These are phyloP conservation scores for Parthenolecanium corni DNA, from an alignment of 2,888 invertebrate species.

Conservation along the genomic window DNA sequence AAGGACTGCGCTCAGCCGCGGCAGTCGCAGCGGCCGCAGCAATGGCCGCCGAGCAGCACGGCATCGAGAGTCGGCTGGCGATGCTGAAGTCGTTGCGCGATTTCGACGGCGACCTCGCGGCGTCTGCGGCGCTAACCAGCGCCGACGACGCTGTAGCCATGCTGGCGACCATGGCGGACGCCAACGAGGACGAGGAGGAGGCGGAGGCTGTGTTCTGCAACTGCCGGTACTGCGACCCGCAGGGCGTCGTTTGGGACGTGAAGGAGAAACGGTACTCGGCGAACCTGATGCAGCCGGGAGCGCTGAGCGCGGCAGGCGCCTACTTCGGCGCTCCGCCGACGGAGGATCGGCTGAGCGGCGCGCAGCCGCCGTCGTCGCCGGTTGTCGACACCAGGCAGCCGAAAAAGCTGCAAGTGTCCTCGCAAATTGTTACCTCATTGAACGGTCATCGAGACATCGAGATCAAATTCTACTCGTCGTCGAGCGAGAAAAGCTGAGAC, in stretches of 20 bases:
- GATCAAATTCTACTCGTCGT: constrained; percentile 60
- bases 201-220: constrained; percentile 43
- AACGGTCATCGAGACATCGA: constrained; percentile 67
- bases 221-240: constrained; percentile 64
- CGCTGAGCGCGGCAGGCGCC: not conserved
- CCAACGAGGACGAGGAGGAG: constrained; percentile 23
- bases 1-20: constrained; percentile 6
- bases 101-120: no score
- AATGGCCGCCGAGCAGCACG: not conserved
- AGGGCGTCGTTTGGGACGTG: constrained; percentile 62
- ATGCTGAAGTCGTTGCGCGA: no score
- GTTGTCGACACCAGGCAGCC: constrained; percentile 34
- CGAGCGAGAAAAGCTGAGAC: constrained; percentile 37
- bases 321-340: constrained; percentile 38
- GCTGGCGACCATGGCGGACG: not conserved
- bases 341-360: constrained; percentile 34
- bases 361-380: constrained; percentile 36
- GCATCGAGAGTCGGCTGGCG: no score
- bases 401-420: constrained; percentile 55
- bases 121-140: no score
- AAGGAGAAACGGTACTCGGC: constrained; percentile 38
- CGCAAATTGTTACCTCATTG: constrained; percentile 63
- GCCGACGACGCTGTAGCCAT: not conserved
- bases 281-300: constrained; percentile 17
- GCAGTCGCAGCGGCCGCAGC: constrained; percentile 12